phyloP scores from a whole-genome alignment of 2,888 invertebrate species.

The Lagria hirta region DNA sequence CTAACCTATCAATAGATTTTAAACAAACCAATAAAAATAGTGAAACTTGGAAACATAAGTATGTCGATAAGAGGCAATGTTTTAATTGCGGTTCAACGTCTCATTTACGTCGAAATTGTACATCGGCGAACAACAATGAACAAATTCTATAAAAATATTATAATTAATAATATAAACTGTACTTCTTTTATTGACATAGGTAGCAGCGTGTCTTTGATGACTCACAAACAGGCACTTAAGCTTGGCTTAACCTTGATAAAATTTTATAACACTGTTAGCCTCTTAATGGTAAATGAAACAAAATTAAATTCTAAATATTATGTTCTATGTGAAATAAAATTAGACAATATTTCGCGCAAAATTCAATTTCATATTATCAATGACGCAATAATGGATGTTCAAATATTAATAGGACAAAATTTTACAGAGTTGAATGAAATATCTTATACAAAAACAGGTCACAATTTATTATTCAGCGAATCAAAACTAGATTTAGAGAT shows the following conservation, averaged over 20 bases:
- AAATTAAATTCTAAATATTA: too few species aligned
- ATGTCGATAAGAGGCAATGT: neutral
- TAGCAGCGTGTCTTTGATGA: slow-evolving; percentile 1
- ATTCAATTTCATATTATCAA: slow-evolving; percentile 1
- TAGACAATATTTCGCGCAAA: neutral
- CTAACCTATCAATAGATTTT: too few species aligned
- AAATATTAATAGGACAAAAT: slow-evolving; percentile 4
- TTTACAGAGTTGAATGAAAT: slow-evolving; percentile 2
- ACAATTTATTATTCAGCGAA: neutral
- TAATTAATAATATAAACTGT: neutral
- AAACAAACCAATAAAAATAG: too few species aligned
- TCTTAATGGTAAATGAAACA: too few species aligned
- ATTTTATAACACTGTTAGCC: too few species aligned
- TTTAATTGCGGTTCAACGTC: neutral
- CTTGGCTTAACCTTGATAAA: too few species aligned
- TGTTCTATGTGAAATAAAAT: too few species aligned
- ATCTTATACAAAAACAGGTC: slow-evolving; percentile 1
- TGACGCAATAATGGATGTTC: neutral
- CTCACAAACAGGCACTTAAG: too few species aligned
- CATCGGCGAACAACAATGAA: neutral
- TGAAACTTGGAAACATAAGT: too few species aligned
- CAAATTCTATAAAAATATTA: slow-evolving; percentile 4
- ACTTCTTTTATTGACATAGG: slow-evolving; percentile 3
- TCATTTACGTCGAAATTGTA: neutral
- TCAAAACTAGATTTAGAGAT: neutral